These are phyloP conservation scores for Cyanistes caeruleus DNA, from an alignment of 2,113 vertebrate species.

Conservation along the genomic window DNA sequence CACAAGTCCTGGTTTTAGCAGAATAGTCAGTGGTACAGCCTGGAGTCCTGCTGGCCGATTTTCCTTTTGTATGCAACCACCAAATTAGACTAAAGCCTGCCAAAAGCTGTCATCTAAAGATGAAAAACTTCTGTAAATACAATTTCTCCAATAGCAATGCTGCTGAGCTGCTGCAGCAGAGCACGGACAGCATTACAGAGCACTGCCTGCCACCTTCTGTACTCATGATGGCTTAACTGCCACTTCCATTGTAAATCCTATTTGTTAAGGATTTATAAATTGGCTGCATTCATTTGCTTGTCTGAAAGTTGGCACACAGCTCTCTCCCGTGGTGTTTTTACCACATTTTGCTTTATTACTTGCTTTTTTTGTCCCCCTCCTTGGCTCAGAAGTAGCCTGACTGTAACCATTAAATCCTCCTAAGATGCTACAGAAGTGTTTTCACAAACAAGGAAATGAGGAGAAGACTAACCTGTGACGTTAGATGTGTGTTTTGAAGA, in stretches of 20 bases:
- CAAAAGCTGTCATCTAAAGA: conserved; percentile 11
- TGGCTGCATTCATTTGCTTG: conserved; percentile 14
- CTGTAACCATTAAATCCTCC: not conserved
- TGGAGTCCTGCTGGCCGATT: not conserved
- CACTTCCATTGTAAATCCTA: conserved; percentile 13
- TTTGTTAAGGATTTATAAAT: conserved; percentile 47
- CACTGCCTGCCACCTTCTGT: not conserved
- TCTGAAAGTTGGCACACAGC: not conserved
- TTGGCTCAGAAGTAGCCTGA: not conserved
- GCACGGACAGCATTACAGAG: not conserved
- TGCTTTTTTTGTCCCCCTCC: not conserved
- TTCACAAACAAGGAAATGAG: not conserved
- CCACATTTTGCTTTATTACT: conserved; percentile 5
- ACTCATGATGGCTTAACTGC: conserved; percentile 16
- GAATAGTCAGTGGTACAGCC: not conserved
- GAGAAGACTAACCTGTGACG: not conserved
- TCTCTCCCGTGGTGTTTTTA: conserved; percentile 15
- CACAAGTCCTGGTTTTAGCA: not conserved
- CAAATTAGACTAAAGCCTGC: conserved; percentile 4
- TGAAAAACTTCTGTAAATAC: not conserved
- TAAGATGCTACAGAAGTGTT: not conserved
- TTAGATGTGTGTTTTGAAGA: not conserved
- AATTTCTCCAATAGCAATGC: not conserved
- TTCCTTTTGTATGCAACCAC: not conserved
- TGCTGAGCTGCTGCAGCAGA: not conserved